Evolutionary conservation across 2,888 invertebrate genomes (phyloP).

Genomic region (Nemurella pictetii): DNA sequence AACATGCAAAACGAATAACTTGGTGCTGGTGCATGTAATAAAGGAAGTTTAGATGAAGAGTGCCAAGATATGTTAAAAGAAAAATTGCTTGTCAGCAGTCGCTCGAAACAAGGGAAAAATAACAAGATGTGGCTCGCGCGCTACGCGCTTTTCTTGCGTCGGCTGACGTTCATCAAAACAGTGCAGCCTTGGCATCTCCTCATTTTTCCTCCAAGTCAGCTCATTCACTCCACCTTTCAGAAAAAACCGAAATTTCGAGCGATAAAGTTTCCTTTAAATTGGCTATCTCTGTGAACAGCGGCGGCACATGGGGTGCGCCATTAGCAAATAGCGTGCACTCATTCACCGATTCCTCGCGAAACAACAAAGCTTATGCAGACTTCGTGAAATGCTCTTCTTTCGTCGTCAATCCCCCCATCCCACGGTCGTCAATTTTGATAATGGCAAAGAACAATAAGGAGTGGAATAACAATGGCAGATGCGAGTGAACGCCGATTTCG

Average conservation of each 20-base stretch:
- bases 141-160: background rate
- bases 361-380: background rate
- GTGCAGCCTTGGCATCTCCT: background rate
- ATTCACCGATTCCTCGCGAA: background rate
- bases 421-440: background rate
- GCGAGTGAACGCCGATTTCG: background rate
- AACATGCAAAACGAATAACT: constrained; percentile 31
- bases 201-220: background rate
- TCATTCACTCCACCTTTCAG: background rate
- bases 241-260: background rate
- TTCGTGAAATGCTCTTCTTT: background rate
- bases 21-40: constrained; percentile 24
- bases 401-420: background rate
- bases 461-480: constrained; percentile 5
- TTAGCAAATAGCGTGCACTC: background rate
- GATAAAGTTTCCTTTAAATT: background rate
- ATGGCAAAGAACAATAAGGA: constrained; percentile 11
- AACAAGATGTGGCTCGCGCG: background rate
- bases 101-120: background rate
- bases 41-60: constrained; percentile 27
- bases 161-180: background rate
- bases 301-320: background rate
- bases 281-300: background rate
- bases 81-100: constrained; percentile 19
- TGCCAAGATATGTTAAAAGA: constrained; percentile 26